These are phyloP conservation scores for Panonychus citri DNA, from an alignment of 1,140 invertebrate species.

Conservation along the genomic window DNA sequence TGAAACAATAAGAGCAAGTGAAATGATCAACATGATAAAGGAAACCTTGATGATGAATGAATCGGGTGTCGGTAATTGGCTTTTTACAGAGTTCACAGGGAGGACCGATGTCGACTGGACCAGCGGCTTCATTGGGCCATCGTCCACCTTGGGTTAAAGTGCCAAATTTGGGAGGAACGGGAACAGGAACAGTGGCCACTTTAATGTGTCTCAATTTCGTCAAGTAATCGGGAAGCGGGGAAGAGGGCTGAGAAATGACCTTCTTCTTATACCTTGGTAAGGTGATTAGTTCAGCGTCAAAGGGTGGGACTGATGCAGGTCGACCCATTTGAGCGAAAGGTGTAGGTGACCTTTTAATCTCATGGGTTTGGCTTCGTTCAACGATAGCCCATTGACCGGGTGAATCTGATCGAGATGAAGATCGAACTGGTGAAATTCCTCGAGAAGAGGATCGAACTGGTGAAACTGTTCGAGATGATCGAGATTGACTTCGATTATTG, in stretches of 20 bases:
- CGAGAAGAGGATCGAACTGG: background rate
- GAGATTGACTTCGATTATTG: background rate
- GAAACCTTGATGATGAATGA: slow-evolving; percentile 1
- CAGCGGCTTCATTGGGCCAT: background rate
- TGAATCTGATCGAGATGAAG: background rate
- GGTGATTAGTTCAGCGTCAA: background rate
- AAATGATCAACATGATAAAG: slow-evolving; percentile 8
- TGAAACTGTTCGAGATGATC: background rate
- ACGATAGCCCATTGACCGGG: background rate
- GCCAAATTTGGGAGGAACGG: slow-evolving; percentile 1
- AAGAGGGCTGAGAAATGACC: background rate
- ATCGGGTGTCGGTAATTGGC: slow-evolving; percentile 4
- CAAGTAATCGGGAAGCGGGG: background rate
- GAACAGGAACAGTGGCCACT: background rate
- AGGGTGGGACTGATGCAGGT: background rate
- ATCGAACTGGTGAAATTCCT: background rate
- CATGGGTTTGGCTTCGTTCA: background rate
- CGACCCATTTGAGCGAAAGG: background rate
- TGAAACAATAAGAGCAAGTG: slow-evolving; percentile 5
- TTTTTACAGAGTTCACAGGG: slow-evolving; percentile 8
- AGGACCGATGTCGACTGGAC: background rate
- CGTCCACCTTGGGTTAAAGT: background rate
- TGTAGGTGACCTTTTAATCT: background rate
- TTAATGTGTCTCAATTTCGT: background rate
- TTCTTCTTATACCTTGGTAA: background rate